Base-by-base conservation (phyloP, 2,888 invertebrate species). In the Opisthograptis luteolata region DNA sequence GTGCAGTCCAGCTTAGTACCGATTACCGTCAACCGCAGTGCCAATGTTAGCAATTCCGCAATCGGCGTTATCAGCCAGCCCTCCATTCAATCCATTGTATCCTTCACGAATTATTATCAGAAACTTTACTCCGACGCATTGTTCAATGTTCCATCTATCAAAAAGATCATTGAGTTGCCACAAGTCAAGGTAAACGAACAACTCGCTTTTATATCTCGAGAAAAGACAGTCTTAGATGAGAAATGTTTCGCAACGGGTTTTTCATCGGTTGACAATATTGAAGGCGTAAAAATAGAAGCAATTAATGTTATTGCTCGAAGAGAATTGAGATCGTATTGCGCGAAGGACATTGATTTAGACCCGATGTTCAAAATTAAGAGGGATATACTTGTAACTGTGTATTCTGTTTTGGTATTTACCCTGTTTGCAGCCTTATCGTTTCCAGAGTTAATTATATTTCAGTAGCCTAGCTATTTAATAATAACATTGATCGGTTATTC, bases 341-440 rank as follows among this genome's bases (percentile, higher is more conserved):
- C 58, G 5, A 57, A 61, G 30, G 55, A 30, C 12, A 20, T 63
- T 1, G 66, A 75, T 14, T 71, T 68, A 43, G 84, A 87, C 54
- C 69, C 77, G 1, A 41, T 75, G 24, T 54, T 87, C 40, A 85
- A 79, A 69, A 73, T 87, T 51, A 90, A 90, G 63, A 75, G 86
- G 55, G 86, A 88, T 64, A 68, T 89, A 56, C 66, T 90, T 48
- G 84, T 90, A 9, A 85, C 87, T 2, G 63, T 89, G 35, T 90
- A 90, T 67, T 88, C 88, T 2, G 72, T 89, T 62, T 68, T 90
- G 42, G 85, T 87, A 15, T 68, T 89, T 12, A 87, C 86, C 37
- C 79, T 90, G 1, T 89, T 90, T 56, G 86, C 85, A 36, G 88
- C 88, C 12, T 68, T 90, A 42, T 84, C 88, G 0, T 79, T 87